A percentile compares a stretch with the other conserved stretches of the same genome.
Conservation (phyloP, 1,140 invertebrate genomes). For the Elysia chlorotica region DNA sequence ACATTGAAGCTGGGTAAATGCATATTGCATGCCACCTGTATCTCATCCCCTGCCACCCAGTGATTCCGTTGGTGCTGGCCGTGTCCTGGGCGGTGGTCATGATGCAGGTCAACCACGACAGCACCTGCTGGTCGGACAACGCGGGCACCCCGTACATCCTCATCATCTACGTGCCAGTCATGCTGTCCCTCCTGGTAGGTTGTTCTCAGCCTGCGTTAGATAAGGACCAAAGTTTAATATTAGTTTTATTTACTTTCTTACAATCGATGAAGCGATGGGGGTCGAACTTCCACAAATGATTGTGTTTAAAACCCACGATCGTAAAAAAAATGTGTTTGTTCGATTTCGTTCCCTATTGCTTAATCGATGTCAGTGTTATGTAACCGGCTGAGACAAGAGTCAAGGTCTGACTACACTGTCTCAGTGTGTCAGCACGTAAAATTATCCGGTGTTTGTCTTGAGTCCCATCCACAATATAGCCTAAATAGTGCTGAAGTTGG, state of each 20-base stretch:
- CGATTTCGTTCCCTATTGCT: not conserved
- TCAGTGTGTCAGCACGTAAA: no score
- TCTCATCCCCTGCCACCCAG: no score
- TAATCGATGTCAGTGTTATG: not conserved
- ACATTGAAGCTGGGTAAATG: no score
- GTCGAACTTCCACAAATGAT: no score
- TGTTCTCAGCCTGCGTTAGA: not conserved
- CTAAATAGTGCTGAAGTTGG: no score
- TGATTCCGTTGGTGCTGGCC: not conserved
- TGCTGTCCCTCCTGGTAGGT: not conserved
- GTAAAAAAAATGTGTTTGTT: not conserved
- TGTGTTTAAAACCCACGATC: no score
- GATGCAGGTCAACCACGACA: not conserved
- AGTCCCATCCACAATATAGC: no score
- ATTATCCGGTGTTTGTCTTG: no score
- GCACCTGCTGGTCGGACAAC: not conserved
- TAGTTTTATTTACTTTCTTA: not conserved
- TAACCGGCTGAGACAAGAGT: not conserved
- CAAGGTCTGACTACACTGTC: no score
- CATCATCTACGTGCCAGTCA: not conserved
- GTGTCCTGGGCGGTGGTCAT: not conserved
- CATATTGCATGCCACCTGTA: no score
- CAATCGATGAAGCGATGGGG: no score
- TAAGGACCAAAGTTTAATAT: not conserved
- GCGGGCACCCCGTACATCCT: not conserved